phyloP scores from a whole-genome alignment of 1,140 invertebrate species.

The Drosophila bifasciata region DNA sequence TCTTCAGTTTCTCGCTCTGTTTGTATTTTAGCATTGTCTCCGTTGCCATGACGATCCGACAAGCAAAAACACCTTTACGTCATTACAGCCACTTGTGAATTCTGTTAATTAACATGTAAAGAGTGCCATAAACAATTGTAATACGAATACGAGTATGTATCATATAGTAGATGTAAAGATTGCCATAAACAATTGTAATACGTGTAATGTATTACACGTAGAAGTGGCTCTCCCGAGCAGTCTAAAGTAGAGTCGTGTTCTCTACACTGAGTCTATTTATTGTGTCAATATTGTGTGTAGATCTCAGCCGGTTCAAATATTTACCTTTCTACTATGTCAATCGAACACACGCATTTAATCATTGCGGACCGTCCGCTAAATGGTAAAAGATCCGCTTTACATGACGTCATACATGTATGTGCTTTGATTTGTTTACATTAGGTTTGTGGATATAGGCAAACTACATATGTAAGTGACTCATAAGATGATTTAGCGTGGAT shows the following conservation, averaged over 20 bases:
- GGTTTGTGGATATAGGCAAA: constrained; percentile 10
- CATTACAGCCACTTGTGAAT: constrained; percentile 25
- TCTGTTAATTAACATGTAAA: constrained; percentile 10
- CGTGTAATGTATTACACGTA: too few species aligned
- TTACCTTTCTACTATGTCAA: constrained; percentile 22
- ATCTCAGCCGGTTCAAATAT: constrained; percentile 16
- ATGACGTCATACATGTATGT: constrained; percentile 27
- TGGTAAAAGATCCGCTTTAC: neutral
- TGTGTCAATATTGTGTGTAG: constrained; percentile 33
- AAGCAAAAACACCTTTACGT: neutral
- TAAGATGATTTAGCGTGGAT: constrained; percentile 5
- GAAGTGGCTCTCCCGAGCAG: constrained; percentile 12
- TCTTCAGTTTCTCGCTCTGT: neutral
- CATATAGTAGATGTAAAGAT: too few species aligned
- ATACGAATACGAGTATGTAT: too few species aligned
- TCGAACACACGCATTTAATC: too few species aligned
- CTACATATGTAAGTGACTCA: constrained; percentile 16
- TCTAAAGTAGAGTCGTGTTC: constrained; percentile 4
- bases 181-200: too few species aligned
- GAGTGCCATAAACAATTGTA: constrained; percentile 25
- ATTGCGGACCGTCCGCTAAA: too few species aligned
- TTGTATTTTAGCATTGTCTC: too few species aligned
- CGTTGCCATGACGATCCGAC: constrained; percentile 5
- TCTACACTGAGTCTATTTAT: constrained; percentile 15
- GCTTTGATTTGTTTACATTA: too few species aligned